Evolutionary conservation across 2,113 vertebrate genomes (phyloP), one percentile per base, ranked within the genome.

Genomic region (Eublepharis macularius): DNA sequence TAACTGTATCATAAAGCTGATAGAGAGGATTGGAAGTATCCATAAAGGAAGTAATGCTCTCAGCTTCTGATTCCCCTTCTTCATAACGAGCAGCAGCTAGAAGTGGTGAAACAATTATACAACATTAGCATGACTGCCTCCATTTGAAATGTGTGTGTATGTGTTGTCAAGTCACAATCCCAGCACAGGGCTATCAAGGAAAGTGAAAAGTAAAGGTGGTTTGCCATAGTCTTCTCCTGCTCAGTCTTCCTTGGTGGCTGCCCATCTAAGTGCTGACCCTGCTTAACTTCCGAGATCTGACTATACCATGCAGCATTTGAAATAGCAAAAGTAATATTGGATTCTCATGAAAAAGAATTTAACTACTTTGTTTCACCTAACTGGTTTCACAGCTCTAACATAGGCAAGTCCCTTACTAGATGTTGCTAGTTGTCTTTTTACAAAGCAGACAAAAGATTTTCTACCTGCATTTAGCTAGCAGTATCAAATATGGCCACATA

Each of bases 1-100:
- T 96, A 81, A 99, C 98, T 0, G 97, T 98, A 87, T 99, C 98
- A 84, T 98, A 99, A 81, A 99, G 97, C 95, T 99, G 98, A 94
- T 99, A 99, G 91, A 99, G 97, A 90, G 98, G 99, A 94, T 98
- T 99, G 51, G 95, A 97, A 91, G 98, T 95, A 95, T 99, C 98
- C 96, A 99, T 98, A 94, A 98, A 98, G 36, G 98, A 99, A 92
- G 97, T 97, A 90, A 99, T 96, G 92, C 98, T 98, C 92, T 99
- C 98, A 0, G 98, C 98, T 94, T 99, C 99, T 0, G 98, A 99
- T 75, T 99, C 98, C 17, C 97, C 98, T 88, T 99, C 99, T 81
- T 99, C 98, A 39, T 98, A 99, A 93, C 98, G 98, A 85, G 94
- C 94, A 89, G 96, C 95, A 94, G 96, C 96, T 97, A 87, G 51